phyloP scores from a whole-genome alignment of 2,888 invertebrate species.

The Drosophila setosimentum region DNA sequence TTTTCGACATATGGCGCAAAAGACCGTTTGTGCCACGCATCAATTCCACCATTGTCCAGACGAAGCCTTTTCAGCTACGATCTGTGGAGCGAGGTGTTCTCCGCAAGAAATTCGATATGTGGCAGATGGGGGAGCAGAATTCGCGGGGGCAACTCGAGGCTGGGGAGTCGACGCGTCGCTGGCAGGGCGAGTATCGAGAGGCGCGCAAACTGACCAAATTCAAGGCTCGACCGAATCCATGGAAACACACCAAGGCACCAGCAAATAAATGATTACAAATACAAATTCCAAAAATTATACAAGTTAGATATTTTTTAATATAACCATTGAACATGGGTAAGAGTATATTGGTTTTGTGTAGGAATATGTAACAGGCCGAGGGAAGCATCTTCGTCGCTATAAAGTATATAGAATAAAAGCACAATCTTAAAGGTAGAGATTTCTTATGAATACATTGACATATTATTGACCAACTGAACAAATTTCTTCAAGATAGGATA shows the following conservation, averaged over 20 bases:
- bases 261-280: background rate
- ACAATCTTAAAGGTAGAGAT: too few species aligned
- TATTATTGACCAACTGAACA: too few species aligned
- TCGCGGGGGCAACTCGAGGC: slow-evolving; percentile 4
- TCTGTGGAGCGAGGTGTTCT: slow-evolving; percentile 37
- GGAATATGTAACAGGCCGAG: background rate
- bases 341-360: background rate
- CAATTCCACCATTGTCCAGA: slow-evolving; percentile 27
- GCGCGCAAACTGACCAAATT: slow-evolving; percentile 55
- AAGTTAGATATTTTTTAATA: background rate
- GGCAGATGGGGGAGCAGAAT: slow-evolving; percentile 12
- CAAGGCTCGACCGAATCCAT: slow-evolving; percentile 62
- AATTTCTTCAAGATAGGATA: too few species aligned
- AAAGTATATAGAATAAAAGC: too few species aligned
- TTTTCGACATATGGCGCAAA: slow-evolving; percentile 24
- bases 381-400: too few species aligned
- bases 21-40: slow-evolving; percentile 57
- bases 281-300: background rate
- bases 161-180: slow-evolving; percentile 12
- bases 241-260: slow-evolving; percentile 23
- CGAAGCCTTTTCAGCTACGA: slow-evolving; percentile 51
- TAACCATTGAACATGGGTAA: background rate
- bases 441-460: too few species aligned
- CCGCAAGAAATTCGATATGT: slow-evolving; percentile 46
- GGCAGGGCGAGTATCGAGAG: slow-evolving; percentile 17